Base-by-base conservation (phyloP, 2,113 vertebrate species). In the Sinocyclocheilus maitianheensis region DNA sequence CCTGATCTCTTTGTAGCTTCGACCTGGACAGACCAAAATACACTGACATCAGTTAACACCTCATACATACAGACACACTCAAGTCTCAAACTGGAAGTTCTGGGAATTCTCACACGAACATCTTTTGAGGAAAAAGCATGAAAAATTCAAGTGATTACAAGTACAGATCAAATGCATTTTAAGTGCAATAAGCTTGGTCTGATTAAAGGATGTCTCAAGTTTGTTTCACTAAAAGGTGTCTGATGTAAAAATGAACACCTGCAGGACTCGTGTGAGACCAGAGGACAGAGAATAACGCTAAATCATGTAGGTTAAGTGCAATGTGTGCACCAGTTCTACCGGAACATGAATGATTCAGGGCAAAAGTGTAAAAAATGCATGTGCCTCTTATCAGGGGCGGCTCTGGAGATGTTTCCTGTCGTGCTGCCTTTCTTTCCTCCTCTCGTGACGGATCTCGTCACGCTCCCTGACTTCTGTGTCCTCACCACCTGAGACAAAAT, bases 361-460 rank as follows among this genome's bases (percentile, higher is more conserved):
- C 7, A 16, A 69, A 53, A 40, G 71, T 77, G 81, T 91, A 88
- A 86, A 85, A 90, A 20, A 85, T 87, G 88, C 69, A 84, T 75
- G 89, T 89, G 98, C 98, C 98, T 97, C 93, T 98, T 99, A 93
- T 99, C 97, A 72, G 97, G 97, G 78, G 97, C 97, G 75, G 97
- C 97, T 85, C 97, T 94, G 91, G 96, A 97, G 87, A 99, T 97
- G 91, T 99, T 99, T 99, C 77, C 97, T 94, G 91, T 99, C 97
- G 9, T 99, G 98, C 91, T 98, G 97, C 71, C 98, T 95, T 88
- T 98, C 97, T 93, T 98, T 99, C 90, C 97, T 95, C 81, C 97
- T 93, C 87, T 97, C 97, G 7, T 98, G 96, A 85, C 97, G 95
- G 91, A 99, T 99, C 94, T 99, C 96, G 10, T 99, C 97, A 84